phyloP scores from a whole-genome alignment of 2,113 vertebrate species.

The Tamias sibiricus region DNA sequence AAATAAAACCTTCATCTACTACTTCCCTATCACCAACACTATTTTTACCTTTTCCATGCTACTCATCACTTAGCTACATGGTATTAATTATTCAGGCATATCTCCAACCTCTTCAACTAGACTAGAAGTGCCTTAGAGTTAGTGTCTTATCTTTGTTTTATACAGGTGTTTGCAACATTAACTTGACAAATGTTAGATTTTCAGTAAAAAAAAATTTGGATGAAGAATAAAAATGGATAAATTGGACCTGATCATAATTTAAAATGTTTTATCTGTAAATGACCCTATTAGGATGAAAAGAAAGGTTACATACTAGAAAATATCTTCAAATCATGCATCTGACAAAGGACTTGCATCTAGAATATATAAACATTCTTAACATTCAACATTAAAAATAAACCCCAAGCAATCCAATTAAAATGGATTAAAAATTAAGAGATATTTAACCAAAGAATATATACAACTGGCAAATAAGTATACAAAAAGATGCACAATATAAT shows the following conservation, averaged over 20 bases:
- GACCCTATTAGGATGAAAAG: background rate
- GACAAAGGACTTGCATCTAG: background rate
- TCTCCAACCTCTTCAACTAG: background rate
- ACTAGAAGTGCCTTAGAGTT: background rate
- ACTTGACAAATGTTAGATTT: background rate
- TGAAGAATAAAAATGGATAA: conserved; percentile 16
- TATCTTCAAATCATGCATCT: background rate
- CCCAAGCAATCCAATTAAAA: background rate
- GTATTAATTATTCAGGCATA: background rate
- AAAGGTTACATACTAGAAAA: background rate
- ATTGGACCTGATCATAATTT: background rate
- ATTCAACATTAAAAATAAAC: background rate
- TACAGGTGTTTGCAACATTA: background rate
- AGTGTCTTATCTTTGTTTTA: background rate
- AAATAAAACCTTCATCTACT: background rate
- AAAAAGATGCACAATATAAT: background rate
- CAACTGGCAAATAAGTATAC: background rate
- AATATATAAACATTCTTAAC: background rate
- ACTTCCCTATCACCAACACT: background rate
- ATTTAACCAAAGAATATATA: background rate
- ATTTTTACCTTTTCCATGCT: background rate
- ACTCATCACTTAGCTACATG: background rate
- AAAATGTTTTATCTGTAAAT: background rate
- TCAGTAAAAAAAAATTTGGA: background rate
- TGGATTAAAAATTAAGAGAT: background rate